Percentiles rank a stretch among this genome's conserved stretches.
phyloP scores from a whole-genome alignment of 1,140 invertebrate species.

The Pararge aegeria region DNA sequence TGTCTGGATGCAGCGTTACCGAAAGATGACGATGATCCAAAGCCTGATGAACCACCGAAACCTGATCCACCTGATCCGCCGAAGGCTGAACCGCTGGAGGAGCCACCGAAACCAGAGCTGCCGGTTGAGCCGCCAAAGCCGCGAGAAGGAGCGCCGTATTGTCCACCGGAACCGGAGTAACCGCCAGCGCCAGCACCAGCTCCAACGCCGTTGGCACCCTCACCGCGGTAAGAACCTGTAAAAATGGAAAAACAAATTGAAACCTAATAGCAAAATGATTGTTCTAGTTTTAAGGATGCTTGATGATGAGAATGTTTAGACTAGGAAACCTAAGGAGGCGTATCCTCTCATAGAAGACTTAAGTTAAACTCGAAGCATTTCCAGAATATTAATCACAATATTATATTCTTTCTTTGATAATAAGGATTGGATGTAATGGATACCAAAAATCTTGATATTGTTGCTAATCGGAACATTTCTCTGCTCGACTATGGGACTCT shows the following conservation, averaged over 20 bases:
- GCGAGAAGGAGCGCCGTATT: slow-evolving; percentile 27
- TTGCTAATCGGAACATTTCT: no score
- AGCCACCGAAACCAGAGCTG: slow-evolving; percentile 30
- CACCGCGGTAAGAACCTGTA: slow-evolving; percentile 66
- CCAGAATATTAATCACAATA: no score
- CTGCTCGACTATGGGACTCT: no score
- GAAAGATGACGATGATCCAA: slow-evolving; percentile 41
- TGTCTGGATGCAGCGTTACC: slow-evolving; percentile 59
- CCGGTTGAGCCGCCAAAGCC: slow-evolving; percentile 27
- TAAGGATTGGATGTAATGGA: no score
- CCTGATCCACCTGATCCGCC: slow-evolving; percentile 20
- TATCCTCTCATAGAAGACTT: no score
- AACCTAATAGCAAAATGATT: not conserved
- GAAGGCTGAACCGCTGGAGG: slow-evolving; percentile 15
- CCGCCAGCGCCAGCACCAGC: slow-evolving; percentile 29
- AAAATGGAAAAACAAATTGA: slow-evolving; percentile 12
- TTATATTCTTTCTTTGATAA: no score
- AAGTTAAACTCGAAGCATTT: no score
- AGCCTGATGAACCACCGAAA: slow-evolving; percentile 28
- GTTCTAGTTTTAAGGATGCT: no score
- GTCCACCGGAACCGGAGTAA: slow-evolving; percentile 34
- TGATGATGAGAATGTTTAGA: no score
- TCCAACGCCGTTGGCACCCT: slow-evolving; percentile 36
- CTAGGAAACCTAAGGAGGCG: no score
- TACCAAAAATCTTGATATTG: no score